Evolutionary conservation across 2,113 vertebrate species (phyloP).

Genomic region (Chitala chitala): DNA sequence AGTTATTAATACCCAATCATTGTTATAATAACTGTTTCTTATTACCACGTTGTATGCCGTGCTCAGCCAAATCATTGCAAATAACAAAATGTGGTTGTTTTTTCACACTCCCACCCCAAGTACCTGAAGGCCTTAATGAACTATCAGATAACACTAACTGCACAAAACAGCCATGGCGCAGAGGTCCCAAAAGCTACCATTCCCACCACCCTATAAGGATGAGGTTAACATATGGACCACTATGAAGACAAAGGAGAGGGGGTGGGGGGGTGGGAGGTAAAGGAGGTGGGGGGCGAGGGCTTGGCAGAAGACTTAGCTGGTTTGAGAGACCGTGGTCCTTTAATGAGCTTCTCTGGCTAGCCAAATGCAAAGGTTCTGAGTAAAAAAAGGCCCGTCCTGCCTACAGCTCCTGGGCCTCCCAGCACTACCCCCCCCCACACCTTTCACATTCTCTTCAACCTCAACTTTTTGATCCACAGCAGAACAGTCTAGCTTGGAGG

Average conservation of each 20-base stretch:
- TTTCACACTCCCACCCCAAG: too few species aligned
- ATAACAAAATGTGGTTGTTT: too few species aligned
- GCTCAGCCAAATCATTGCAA: too few species aligned
- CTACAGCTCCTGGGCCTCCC: background rate
- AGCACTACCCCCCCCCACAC: background rate
- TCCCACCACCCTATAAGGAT: background rate
- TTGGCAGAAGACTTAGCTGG: background rate
- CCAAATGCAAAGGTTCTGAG: background rate
- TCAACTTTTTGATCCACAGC: background rate
- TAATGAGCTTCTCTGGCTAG: slow-evolving; percentile 18
- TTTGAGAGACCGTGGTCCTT: background rate
- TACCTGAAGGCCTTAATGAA: too few species aligned
- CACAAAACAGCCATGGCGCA: too few species aligned
- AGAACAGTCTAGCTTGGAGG: background rate
- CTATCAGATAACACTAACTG: too few species aligned
- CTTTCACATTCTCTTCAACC: background rate
- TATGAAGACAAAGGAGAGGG: too few species aligned
- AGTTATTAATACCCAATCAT: too few species aligned
- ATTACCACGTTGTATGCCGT: too few species aligned
- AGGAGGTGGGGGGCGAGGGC: background rate
- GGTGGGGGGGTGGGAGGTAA: too few species aligned
- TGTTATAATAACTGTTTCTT: too few species aligned
- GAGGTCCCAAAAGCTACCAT: background rate
- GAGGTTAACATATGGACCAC: background rate
- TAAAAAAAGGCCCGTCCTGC: background rate